phyloP scores from a whole-genome alignment of 64 coral and sea anemone genomes.

The Cladopsammia gracilis region DNA sequence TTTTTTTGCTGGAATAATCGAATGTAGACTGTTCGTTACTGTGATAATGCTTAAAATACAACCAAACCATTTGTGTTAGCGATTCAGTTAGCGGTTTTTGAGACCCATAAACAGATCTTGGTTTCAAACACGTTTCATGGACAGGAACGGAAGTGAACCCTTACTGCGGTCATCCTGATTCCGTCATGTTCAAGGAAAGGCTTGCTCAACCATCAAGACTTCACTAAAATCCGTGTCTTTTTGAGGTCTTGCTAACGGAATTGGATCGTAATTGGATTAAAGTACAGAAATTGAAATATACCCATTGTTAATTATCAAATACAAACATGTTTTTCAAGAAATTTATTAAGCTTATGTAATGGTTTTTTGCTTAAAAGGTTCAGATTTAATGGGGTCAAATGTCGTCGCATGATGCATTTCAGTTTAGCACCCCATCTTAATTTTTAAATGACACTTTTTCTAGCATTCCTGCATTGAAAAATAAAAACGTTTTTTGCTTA shows the following conservation, averaged over 20 bases:
- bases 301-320: not conserved
- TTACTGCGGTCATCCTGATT: not conserved
- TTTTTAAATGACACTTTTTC: not conserved
- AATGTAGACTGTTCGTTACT: no score
- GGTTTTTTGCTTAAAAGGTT: no score
- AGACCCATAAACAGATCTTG: no score
- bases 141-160: not conserved
- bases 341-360: no score
- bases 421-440: not conserved
- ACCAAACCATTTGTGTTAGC: no score
- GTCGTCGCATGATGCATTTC: not conserved
- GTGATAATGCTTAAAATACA: no score
- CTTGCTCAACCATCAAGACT: not conserved
- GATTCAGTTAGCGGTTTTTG: no score
- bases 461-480: not conserved
- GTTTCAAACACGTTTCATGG: no score
- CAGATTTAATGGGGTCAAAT: not conserved
- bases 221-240: not conserved
- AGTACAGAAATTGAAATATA: not conserved
- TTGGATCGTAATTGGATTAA: conserved; percentile 4
- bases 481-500: not conserved
- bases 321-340: not conserved
- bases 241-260: not conserved
- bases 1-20: no score
- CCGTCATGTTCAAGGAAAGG: conserved; percentile 6